Evolutionary conservation across 2,888 invertebrate species (phyloP).

Genomic region (Liposcelis brunnea): DNA sequence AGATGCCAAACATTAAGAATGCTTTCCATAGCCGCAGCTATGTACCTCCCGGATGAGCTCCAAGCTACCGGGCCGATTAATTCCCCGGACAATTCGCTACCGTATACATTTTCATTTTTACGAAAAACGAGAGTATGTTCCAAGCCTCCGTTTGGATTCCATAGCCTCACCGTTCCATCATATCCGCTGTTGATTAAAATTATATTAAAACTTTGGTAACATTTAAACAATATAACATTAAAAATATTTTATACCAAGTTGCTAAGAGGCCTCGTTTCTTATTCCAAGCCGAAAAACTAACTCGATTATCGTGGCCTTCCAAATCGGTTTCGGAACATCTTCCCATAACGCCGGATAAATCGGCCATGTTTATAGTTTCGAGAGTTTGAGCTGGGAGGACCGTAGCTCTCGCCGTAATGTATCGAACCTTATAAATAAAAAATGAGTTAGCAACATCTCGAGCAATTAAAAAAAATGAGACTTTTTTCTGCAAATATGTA

Average conservation of each 20-base stretch:
- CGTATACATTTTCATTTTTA: constrained; percentile 30
- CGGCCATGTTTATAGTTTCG: constrained; percentile 31
- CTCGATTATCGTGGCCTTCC: constrained; percentile 38
- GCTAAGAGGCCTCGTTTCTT: constrained; percentile 30
- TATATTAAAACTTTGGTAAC: constrained; percentile 1
- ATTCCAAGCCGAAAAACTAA: constrained; percentile 30
- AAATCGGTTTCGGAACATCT: constrained; percentile 25
- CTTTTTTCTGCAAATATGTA: no score
- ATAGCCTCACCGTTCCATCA: constrained; percentile 42
- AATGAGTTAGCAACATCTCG: no score
- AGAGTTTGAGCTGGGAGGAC: constrained; percentile 21
- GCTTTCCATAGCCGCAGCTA: constrained; percentile 38
- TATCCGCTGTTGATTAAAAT: constrained; percentile 28
- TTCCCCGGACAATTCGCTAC: constrained; percentile 33
- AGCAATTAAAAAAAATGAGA: no score
- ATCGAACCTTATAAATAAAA: constrained; percentile 21
- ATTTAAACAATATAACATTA: constrained; percentile 8
- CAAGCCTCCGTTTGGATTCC: constrained; percentile 30
- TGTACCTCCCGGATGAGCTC: constrained; percentile 33
- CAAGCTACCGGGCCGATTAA: constrained; percentile 31
- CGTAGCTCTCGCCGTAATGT: constrained; percentile 26
- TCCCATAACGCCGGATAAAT: constrained; percentile 31
- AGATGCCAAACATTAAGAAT: constrained; percentile 39
- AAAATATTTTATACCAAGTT: constrained; percentile 33
- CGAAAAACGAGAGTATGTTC: constrained; percentile 38